These are phyloP conservation scores for Bombus balteatus DNA, from an alignment of 1,140 invertebrate species.

Conservation along the genomic window DNA sequence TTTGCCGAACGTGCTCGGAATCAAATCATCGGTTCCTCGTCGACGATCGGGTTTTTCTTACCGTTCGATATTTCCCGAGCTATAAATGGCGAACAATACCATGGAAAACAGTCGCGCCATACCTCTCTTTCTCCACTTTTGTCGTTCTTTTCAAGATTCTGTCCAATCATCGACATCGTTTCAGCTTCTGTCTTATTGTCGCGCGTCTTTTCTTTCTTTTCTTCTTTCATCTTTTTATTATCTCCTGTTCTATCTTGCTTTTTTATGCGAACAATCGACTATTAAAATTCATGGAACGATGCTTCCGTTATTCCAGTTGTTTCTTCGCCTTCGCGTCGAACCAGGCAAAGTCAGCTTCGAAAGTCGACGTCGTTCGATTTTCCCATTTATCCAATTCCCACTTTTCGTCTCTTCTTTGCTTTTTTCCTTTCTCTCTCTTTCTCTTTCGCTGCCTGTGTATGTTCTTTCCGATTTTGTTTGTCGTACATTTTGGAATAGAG, in stretches of 20 bases:
- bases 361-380: not conserved
- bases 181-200: not conserved
- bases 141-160: not conserved
- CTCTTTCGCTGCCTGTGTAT: not conserved
- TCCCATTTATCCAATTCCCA: not conserved
- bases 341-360: not conserved
- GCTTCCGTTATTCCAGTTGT: not conserved
- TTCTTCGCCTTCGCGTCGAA: not conserved
- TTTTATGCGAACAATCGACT: not conserved
- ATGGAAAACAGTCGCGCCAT: slow-evolving; percentile 28
- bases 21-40: slow-evolving; percentile 16
- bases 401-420: no score
- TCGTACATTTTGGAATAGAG: no score
- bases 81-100: slow-evolving; percentile 35
- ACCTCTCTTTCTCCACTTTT: not conserved
- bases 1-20: slow-evolving; percentile 59
- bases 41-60: not conserved
- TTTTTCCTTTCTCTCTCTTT: not conserved
- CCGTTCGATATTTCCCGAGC: slow-evolving; percentile 27
- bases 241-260: no score
- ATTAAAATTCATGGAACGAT: not conserved
- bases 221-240: not conserved
- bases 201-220: not conserved
- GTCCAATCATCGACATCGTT: not conserved
- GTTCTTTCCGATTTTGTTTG: not conserved